These are phyloP conservation scores for Limnephilus lunatus DNA, from an alignment of 2,888 invertebrate species.

Conservation along the genomic window DNA sequence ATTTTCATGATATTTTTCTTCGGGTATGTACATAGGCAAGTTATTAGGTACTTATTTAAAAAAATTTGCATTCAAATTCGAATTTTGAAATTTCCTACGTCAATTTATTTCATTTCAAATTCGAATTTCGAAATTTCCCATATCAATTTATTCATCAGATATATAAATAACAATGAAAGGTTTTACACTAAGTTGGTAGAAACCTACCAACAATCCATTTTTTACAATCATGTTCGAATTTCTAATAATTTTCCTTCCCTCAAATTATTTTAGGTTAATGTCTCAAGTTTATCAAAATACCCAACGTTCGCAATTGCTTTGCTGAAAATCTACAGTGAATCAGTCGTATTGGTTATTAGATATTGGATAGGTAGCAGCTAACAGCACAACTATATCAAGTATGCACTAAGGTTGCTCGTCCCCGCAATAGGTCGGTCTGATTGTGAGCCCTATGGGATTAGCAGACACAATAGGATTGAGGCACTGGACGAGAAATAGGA, in stretches of 20 bases:
- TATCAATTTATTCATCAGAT: not conserved
- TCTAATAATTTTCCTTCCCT: not conserved
- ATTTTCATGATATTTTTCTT: too few relatives aligned
- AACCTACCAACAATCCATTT: not conserved
- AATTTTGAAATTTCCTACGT: not conserved
- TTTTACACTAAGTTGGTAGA: not conserved
- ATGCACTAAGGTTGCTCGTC: not conserved
- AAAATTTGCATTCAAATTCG: not conserved
- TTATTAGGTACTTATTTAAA: not conserved
- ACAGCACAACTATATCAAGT: not conserved
- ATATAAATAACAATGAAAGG: not conserved
- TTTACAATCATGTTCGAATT: not conserved
- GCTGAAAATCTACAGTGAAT: not conserved
- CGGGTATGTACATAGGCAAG: too few relatives aligned
- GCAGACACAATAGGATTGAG: not conserved
- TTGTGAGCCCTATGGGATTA: not conserved
- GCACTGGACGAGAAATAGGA: not conserved
- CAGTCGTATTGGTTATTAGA: not conserved
- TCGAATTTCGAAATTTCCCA: not conserved
- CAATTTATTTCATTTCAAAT: not conserved
- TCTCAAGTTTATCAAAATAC: not conserved
- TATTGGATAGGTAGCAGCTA: not conserved
- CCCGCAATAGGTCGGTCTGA: not conserved
- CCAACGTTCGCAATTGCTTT: not conserved
- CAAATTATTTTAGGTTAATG: not conserved